These are phyloP conservation scores for Oscheius sp. DNA, from an alignment of 1,140 invertebrate genomes.

Conservation along the genomic window DNA sequence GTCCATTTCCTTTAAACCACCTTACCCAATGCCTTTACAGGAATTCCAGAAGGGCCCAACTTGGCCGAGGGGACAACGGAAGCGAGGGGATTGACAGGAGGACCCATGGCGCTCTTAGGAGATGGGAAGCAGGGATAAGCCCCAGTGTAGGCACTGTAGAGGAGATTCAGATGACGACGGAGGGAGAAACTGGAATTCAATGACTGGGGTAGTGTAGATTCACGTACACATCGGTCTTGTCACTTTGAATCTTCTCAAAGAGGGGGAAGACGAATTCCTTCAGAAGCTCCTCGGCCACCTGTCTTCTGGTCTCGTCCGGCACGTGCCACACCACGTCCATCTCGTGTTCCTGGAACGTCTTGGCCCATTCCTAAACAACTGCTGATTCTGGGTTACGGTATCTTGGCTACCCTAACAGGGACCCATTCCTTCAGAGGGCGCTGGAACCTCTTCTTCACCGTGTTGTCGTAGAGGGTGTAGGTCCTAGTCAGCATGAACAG, in stretches of 20 bases:
- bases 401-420: too few relatives aligned
- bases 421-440: background rate
- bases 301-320: background rate
- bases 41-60: background rate
- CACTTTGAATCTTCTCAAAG: background rate
- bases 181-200: background rate
- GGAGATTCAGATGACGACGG: background rate
- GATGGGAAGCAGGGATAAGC: background rate
- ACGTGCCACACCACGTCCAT: background rate
- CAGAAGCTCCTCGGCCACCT: background rate
- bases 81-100: background rate
- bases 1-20: too few relatives aligned
- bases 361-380: background rate
- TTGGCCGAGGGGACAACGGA: background rate
- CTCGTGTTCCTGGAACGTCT: background rate
- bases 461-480: background rate
- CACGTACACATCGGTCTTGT: background rate
- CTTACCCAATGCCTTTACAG: too few relatives aligned
- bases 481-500: background rate
- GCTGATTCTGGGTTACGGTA: too few relatives aligned
- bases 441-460: background rate
- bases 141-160: background rate
- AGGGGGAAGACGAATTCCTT: background rate
- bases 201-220: background rate
- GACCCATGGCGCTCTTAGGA: background rate